Evolutionary conservation across 2,888 invertebrate species (phyloP).

Genomic region (Philereme vetulata): DNA sequence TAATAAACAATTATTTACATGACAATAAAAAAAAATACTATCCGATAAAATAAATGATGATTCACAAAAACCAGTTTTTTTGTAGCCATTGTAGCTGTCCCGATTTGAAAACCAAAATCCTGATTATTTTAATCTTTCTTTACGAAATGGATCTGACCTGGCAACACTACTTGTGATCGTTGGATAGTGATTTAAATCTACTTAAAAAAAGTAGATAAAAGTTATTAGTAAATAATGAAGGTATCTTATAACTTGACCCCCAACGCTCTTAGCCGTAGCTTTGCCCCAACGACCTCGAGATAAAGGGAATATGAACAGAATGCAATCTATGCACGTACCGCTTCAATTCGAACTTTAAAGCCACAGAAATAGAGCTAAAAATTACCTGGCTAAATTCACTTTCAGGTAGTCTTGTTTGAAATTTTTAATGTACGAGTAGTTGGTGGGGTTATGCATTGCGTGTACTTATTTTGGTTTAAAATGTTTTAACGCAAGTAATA

Average conservation of each 20-base stretch:
- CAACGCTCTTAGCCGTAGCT: conserved; percentile 50
- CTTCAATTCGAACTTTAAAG: conserved; percentile 39
- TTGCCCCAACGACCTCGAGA: conserved; percentile 56
- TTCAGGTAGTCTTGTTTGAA: conserved; percentile 40
- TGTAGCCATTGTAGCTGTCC: too few species aligned
- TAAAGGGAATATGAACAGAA: conserved; percentile 68
- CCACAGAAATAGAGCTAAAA: conserved; percentile 35
- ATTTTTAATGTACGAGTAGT: conserved; percentile 47
- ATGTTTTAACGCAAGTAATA: too few species aligned
- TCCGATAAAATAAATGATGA: too few species aligned
- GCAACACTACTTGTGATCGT: too few species aligned
- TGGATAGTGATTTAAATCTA: too few species aligned
- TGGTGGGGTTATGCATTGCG: conserved; percentile 40
- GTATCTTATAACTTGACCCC: conserved; percentile 38
- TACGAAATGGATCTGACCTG: too few species aligned
- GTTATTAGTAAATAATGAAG: background rate
- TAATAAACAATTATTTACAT: too few species aligned
- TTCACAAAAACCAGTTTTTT: too few species aligned
- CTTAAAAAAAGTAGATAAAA: background rate
- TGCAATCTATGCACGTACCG: conserved; percentile 61
- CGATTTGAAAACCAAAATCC: too few species aligned
- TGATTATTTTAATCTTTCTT: too few species aligned
- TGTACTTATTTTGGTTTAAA: background rate
- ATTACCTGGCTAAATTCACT: conserved; percentile 12
- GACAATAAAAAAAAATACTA: too few species aligned